Base-by-base conservation (phyloP, 2,113 vertebrate genomes). In the Syngnathus floridae region DNA sequence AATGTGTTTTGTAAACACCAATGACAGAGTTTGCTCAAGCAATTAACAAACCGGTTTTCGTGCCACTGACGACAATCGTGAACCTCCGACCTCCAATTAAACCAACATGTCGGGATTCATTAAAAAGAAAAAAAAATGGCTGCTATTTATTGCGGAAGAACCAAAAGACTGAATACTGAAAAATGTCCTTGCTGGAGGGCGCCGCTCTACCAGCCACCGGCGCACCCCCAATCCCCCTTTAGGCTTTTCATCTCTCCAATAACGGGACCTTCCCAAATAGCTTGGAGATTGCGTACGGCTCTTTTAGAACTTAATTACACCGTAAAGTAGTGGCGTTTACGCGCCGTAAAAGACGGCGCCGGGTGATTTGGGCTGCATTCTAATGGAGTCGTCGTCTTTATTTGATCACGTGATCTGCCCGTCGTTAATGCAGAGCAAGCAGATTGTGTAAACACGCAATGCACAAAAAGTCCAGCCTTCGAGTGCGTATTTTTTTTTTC, bases 361-460 rank as follows among this genome's bases (percentile, higher is more conserved):
- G 54, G 13, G 3, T 46, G 7, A 57, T 57, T 67, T 55, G 22
- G 64, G 70, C 56, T 64, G 22, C 61, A 67, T 78, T 52, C 26
- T 40, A 51, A 61, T 67, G 14, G 63, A 52, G n/a, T 38, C 22
- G 7, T 35, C 26, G 21, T 4, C 51, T 54, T 54, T 54, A 54
- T 54, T 11, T 54, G 51, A 11, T 6, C 51, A 54, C 12, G 9
- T 10, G 10, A 38, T 21, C 49, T 60, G 45, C 72, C 62, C 65
- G 66, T 78, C 62, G 72, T 71, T 66, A 75, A 72, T 66, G 73
- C 83, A 72, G 68, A 69, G 82, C 70, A 74, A 78, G 75, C 79
- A 79, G 72, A 83, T 63, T 74, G 75, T 76, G 75, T 72, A 80
- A 70, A 85, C 82, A 58, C 7, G 7, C 31, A 19, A 19, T 5